These are phyloP conservation scores for Anthopleura sola DNA, from an alignment of 64 coral and sea anemone species.

Conservation along the genomic window DNA sequence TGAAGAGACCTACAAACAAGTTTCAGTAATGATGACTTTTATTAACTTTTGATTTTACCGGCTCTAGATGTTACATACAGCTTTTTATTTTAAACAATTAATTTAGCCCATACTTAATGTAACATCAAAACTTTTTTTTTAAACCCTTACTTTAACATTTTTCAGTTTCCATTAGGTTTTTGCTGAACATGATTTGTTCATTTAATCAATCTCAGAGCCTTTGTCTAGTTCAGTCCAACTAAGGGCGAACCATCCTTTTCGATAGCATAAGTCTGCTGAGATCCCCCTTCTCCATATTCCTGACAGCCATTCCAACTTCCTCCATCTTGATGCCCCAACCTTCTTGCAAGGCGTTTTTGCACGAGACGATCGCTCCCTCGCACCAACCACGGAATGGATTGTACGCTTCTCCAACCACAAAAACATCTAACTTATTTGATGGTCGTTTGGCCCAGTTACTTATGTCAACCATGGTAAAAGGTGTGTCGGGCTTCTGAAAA, in stretches of 20 bases:
- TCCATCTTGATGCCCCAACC: slow-evolving; percentile 40
- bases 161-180: too few relatives aligned
- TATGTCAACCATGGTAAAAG: slow-evolving; percentile 27
- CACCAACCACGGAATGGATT: slow-evolving; percentile 39
- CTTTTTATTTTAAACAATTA: too few relatives aligned
- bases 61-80: too few relatives aligned
- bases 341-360: slow-evolving; percentile 37
- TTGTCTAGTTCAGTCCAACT: not conserved
- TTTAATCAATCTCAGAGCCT: too few relatives aligned
- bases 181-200: too few relatives aligned
- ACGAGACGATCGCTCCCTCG: slow-evolving; percentile 44
- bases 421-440: slow-evolving; percentile 5
- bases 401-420: slow-evolving; percentile 46
- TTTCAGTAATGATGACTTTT: too few relatives aligned
- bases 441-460: slow-evolving; percentile 51
- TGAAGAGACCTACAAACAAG: too few relatives aligned
- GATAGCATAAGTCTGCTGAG: not conserved
- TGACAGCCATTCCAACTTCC: not conserved
- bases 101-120: too few relatives aligned
- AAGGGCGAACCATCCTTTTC: not conserved
- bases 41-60: too few relatives aligned
- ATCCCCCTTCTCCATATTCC: not conserved
- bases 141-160: too few relatives aligned
- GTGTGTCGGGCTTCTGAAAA: slow-evolving; percentile 34
- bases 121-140: too few relatives aligned